Evolutionary conservation across 2,888 invertebrate species (phyloP).

Genomic region (Sycophila texana): DNA sequence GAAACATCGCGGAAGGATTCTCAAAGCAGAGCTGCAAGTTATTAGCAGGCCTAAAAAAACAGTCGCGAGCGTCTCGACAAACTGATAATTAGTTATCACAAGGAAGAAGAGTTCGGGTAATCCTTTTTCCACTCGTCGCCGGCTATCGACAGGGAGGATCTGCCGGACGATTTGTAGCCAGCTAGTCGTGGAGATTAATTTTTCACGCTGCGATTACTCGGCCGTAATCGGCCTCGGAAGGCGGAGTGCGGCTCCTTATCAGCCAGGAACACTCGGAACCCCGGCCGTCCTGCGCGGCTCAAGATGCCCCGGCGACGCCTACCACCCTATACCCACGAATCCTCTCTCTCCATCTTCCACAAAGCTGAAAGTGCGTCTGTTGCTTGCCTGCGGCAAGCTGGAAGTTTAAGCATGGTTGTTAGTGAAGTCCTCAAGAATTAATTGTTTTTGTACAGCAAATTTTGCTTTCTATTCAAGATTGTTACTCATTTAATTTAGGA

Average conservation of each 20-base stretch:
- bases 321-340: conserved; percentile 48
- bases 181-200: conserved; percentile 68
- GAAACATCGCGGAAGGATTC: too few relatives aligned
- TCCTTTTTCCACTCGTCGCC: conserved; percentile 57
- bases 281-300: too few relatives aligned
- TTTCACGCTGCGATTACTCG: conserved; percentile 59
- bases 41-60: neutral
- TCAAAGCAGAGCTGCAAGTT: too few relatives aligned
- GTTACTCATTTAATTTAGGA: too few relatives aligned
- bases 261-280: conserved; percentile 67
- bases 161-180: conserved; percentile 65
- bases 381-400: too few relatives aligned
- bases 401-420: too few relatives aligned
- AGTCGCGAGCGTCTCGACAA: neutral
- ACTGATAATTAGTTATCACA: conserved; percentile 43
- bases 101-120: conserved; percentile 57
- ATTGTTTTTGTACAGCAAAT: too few relatives aligned
- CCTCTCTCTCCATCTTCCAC: too few relatives aligned
- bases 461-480: too few relatives aligned
- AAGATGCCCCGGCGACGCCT: too few relatives aligned
- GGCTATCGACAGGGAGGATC: conserved; percentile 64
- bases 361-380: too few relatives aligned
- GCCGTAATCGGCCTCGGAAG: conserved; percentile 33
- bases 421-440: too few relatives aligned
- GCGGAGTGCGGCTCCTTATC: conserved; percentile 69